Evolutionary conservation across 2,113 vertebrate genomes (phyloP).

Genomic region (Nansenia antarctica): DNA sequence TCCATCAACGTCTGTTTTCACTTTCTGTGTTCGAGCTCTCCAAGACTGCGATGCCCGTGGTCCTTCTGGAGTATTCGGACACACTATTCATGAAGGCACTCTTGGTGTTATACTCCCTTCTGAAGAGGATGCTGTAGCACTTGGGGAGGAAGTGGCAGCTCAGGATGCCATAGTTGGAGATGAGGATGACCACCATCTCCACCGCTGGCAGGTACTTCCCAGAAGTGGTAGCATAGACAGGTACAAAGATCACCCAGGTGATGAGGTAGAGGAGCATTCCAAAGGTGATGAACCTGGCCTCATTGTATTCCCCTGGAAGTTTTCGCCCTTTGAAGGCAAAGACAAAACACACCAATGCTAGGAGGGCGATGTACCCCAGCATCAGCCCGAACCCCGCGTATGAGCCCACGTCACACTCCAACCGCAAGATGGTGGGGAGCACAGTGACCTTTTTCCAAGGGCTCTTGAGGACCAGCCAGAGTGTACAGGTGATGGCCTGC

Average conservation of each 20-base stretch:
- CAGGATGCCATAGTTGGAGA: slow-evolving; percentile 80
- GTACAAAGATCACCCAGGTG: slow-evolving; percentile 65
- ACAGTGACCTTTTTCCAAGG: too few relatives aligned
- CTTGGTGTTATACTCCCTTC: slow-evolving; percentile 71
- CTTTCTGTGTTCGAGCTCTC: too few relatives aligned
- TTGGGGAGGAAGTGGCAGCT: slow-evolving; percentile 78
- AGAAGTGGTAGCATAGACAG: slow-evolving; percentile 20
- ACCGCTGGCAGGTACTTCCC: slow-evolving; percentile 74
- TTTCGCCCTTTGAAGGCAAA: slow-evolving; percentile 82
- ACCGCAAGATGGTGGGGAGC: too few relatives aligned
- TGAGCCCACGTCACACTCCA: too few relatives aligned
- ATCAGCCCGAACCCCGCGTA: slow-evolving; percentile 78
- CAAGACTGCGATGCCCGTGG: too few relatives aligned
- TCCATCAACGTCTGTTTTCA: too few relatives aligned
- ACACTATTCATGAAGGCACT: not conserved
- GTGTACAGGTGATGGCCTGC: too few relatives aligned
- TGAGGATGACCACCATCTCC: slow-evolving; percentile 80
- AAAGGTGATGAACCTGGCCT: slow-evolving; percentile 85
- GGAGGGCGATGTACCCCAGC: slow-evolving; percentile 73
- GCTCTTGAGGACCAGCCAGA: too few relatives aligned
- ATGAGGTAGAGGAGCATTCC: slow-evolving; percentile 84
- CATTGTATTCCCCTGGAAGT: slow-evolving; percentile 80
- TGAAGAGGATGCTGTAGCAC: slow-evolving; percentile 74
- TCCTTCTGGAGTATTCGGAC: too few relatives aligned
- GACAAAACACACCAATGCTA: slow-evolving; percentile 78